Base-by-base conservation (phyloP, 2,113 vertebrate species). In the Archocentrus centrarchus region DNA sequence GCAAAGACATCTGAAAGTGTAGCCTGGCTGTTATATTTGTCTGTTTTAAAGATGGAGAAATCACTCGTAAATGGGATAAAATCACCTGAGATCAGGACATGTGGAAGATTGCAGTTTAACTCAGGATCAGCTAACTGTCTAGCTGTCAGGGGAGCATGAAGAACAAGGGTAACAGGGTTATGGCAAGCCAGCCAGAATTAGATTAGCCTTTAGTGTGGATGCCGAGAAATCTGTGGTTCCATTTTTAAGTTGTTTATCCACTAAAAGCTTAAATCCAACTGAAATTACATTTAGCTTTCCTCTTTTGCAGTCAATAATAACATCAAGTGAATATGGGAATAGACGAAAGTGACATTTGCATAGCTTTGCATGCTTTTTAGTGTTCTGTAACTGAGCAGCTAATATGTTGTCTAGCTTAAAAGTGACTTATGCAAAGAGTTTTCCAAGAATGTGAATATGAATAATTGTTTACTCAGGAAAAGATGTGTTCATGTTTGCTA, bases 351-450 rank as follows among this genome's bases (percentile, higher is more conserved):
- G 50, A 20, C 11, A n/a, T 82, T 55, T 37, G 37, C 11, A 76
- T 22, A 63, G 15, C n/a, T 76, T 57, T 82, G 44, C 70, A 82
- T 60, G 68, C 30, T 53, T 39, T 76, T 76, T 57, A 39, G 62
- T 82, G 47, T 58, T 63, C 2, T 59, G 73, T 57, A 59, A n/a
- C 30, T 27, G 61, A 59, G 37, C 39, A 78, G 55, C 75, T 70
- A 18, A 78, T 60, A 60, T 20, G 15, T 7, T 68, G 18, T 60
- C 75, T 37, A 32, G 30, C 53, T 57, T 59, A 30, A 8, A 83
- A 39, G 5, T 77, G 14, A 77, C 37, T 66, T 2, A 17, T 47
- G 24, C 60, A 11, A 20, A n/a, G 15, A 60, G 10, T 73, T 73
- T 50, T 70, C 44, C 44, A 32, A 73, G 66, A 1, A 47, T 77